Percentiles rank a stretch among this genome's conserved stretches.
Evolutionary conservation across 1,140 invertebrate genomes (phyloP).

Genomic region (Trypoxylus dichotomus): DNA sequence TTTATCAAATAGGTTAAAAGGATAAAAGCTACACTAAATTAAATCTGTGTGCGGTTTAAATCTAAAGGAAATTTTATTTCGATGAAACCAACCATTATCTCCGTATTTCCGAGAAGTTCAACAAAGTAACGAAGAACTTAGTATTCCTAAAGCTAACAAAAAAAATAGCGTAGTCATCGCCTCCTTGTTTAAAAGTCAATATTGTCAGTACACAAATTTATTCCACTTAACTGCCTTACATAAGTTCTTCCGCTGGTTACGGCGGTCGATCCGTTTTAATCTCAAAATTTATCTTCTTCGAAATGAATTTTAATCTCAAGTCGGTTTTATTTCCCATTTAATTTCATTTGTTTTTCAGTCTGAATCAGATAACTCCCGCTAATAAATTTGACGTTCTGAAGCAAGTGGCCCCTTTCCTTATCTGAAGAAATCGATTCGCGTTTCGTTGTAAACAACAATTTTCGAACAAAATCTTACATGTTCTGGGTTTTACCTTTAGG

Average conservation of each 20-base stretch:
- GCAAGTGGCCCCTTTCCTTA: neutral
- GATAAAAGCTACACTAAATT: no score
- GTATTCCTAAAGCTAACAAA: no score
- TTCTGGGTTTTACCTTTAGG: no score
- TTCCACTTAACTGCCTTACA: neutral
- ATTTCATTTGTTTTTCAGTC: conserved; percentile 15
- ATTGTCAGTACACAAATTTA: conserved; percentile 14
- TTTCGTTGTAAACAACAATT: neutral
- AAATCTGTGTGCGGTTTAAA: no score
- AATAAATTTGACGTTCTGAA: neutral
- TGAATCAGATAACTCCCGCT: neutral
- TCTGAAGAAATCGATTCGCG: neutral
- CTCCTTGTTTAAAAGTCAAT: conserved; percentile 13
- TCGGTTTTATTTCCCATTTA: conserved; percentile 14
- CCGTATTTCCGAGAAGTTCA: no score
- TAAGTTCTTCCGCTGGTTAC: neutral
- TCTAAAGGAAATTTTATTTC: no score
- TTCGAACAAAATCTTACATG: no score
- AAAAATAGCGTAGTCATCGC: neutral
- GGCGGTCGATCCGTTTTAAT: neutral
- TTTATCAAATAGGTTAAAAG: no score
- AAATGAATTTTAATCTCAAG: conserved; percentile 22
- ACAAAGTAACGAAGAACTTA: no score
- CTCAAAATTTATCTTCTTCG: neutral
- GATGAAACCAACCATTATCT: no score